phyloP scores from a whole-genome alignment of 1,140 invertebrate genomes.

The Cylas formicarius region DNA sequence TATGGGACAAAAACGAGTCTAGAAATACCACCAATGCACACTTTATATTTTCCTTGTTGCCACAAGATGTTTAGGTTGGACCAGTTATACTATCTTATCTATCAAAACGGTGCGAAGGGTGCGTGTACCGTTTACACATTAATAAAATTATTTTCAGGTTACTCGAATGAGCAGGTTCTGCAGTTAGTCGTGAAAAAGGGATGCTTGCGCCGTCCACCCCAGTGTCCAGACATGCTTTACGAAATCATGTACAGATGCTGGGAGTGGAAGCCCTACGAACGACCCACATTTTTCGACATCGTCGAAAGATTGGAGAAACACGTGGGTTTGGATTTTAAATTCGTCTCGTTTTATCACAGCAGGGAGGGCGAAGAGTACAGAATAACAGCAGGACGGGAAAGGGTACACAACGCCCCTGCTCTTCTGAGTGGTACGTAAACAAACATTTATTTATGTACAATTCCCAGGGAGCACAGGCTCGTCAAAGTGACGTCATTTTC shows the following conservation, averaged over 20 bases:
- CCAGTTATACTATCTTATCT: background rate
- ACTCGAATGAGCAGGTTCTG: conserved; percentile 56
- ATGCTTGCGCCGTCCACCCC: conserved; percentile 53
- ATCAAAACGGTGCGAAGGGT: too few relatives aligned
- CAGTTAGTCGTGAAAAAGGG: conserved; percentile 60
- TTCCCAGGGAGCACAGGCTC: too few relatives aligned
- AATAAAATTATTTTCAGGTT: conserved; percentile 25
- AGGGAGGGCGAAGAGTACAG: conserved; percentile 51
- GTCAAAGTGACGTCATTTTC: too few relatives aligned
- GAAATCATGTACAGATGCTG: conserved; percentile 46
- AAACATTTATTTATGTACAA: too few relatives aligned
- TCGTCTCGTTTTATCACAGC: conserved; percentile 71
- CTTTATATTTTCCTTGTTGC: too few relatives aligned
- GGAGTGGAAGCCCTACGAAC: conserved; percentile 43
- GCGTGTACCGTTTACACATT: too few relatives aligned
- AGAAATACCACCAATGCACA: too few relatives aligned
- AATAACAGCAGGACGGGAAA: conserved; percentile 22
- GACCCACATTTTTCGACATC: conserved; percentile 80
- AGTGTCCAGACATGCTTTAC: conserved; percentile 43
- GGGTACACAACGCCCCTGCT: conserved; percentile 32
- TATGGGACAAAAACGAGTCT: too few relatives aligned
- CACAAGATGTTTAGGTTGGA: too few relatives aligned
- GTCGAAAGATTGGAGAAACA: conserved; percentile 52
- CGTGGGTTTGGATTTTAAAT: conserved; percentile 55
- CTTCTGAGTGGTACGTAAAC: too few relatives aligned